Percentiles rank a stretch among this genome's conserved stretches.
Evolutionary conservation across 2,797 vertebrate species (phyloP).

Genomic region (Alouatta caraya): DNA sequence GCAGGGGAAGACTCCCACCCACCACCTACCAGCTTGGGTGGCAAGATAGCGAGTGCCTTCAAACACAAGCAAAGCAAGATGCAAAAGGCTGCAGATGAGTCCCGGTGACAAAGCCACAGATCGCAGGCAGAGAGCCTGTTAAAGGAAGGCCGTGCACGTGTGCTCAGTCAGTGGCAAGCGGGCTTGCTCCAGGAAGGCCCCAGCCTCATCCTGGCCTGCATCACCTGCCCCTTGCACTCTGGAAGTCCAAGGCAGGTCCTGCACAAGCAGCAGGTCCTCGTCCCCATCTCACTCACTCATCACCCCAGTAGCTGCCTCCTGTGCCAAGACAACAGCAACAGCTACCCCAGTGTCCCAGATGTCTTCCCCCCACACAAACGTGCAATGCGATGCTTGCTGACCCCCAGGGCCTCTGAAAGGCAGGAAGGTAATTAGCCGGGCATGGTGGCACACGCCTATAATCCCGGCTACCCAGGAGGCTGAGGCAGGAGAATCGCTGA

Average conservation of each 20-base stretch:
- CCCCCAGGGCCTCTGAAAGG: not conserved
- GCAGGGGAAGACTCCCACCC: not conserved
- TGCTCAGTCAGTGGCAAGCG: not conserved
- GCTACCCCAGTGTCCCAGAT: not conserved
- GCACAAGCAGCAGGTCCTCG: not conserved
- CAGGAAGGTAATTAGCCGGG: not conserved
- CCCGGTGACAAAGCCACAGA: not conserved
- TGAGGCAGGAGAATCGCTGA: not conserved
- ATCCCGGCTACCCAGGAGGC: not conserved
- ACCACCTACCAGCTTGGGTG: not conserved
- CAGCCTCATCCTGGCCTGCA: too few species aligned
- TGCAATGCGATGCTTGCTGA: conserved; percentile 48
- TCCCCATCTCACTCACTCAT: not conserved
- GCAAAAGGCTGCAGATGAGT: not conserved
- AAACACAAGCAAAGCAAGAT: not conserved
- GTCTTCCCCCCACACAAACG: not conserved
- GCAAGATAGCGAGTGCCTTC: not conserved
- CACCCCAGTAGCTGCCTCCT: not conserved
- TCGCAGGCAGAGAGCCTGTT: not conserved
- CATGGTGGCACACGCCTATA: not conserved
- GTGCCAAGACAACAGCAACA: not conserved
- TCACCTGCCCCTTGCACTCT: accelerated
- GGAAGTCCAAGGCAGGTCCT: not conserved
- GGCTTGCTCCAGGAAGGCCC: not conserved
- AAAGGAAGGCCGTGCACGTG: not conserved